These are phyloP conservation scores for Sesia apiformis DNA, from an alignment of 2,888 invertebrate genomes.

Conservation along the genomic window DNA sequence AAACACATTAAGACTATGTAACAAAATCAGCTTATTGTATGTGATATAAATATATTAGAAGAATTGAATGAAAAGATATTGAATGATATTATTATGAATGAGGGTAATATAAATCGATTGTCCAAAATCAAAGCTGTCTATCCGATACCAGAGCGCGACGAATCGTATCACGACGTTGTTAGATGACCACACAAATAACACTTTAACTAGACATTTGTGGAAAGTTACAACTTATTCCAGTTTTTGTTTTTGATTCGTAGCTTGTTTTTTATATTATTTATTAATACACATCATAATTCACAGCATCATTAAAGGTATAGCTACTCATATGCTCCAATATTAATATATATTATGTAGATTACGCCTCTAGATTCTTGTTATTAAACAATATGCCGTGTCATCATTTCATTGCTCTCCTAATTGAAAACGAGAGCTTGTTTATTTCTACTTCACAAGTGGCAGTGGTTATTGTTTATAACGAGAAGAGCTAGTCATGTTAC, in stretches of 20 bases:
- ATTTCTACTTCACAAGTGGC: conserved; percentile 6
- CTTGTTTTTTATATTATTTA: too few species aligned
- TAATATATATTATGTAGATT: too few species aligned
- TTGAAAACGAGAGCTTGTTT: not conserved
- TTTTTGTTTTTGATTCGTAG: too few species aligned
- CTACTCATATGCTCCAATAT: too few species aligned
- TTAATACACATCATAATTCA: too few species aligned
- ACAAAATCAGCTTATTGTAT: too few species aligned
- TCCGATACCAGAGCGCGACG: conserved; percentile 39
- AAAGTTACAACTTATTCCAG: too few species aligned
- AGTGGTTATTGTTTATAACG: conserved; percentile 27
- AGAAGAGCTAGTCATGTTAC: conserved; percentile 7
- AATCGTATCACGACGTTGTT: conserved; percentile 29
- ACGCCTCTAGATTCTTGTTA: too few species aligned
- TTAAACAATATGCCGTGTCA: conserved; percentile 15
- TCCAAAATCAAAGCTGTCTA: conserved; percentile 33
- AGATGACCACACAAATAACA: conserved; percentile 4
- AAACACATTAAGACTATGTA: too few species aligned
- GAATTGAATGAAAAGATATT: not conserved
- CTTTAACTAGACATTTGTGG: too few species aligned
- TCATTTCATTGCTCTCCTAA: conserved; percentile 13
- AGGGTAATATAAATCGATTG: conserved; percentile 32
- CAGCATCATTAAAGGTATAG: too few species aligned
- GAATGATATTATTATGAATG: conserved; percentile 12
- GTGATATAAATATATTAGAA: not conserved